phyloP scores from a whole-genome alignment of 2,888 invertebrate species.

The Aplocera efformata region DNA sequence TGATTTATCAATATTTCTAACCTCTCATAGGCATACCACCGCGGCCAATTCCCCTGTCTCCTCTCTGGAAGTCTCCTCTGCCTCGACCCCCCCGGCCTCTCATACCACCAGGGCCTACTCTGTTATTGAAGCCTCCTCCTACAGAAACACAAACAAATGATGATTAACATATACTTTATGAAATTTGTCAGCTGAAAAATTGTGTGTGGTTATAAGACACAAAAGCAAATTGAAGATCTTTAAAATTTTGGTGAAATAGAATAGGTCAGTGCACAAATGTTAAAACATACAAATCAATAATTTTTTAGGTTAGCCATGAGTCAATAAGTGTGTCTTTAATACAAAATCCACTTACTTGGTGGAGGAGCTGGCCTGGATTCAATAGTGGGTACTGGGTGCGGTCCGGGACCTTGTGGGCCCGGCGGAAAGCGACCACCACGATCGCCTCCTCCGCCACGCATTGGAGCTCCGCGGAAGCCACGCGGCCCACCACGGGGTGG shows the following conservation, averaged over 20 bases:
- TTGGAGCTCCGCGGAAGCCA: constrained; percentile 67
- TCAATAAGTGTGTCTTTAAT: too few relatives aligned
- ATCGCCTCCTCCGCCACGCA: constrained; percentile 69
- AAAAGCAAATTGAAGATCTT: too few relatives aligned
- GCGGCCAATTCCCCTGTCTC: constrained; percentile 60
- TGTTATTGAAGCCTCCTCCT: constrained; percentile 67
- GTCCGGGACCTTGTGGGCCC: constrained; percentile 71
- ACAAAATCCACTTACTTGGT: constrained; percentile 49
- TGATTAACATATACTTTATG: too few relatives aligned
- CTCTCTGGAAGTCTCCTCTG: constrained; percentile 66
- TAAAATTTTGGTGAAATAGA: too few relatives aligned
- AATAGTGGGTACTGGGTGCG: constrained; percentile 73
- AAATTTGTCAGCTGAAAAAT: too few relatives aligned
- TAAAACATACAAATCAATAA: too few relatives aligned
- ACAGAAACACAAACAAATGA: constrained; percentile 14
- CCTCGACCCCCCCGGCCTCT: constrained; percentile 65
- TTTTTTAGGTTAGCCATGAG: too few relatives aligned
- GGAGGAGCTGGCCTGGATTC: constrained; percentile 66
- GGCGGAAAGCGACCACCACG: constrained; percentile 69
- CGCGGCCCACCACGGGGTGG: constrained; percentile 63
- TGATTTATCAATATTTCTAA: constrained; percentile 21
- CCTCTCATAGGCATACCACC: constrained; percentile 75
- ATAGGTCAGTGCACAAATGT: too few relatives aligned
- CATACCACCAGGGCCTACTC: constrained; percentile 68
- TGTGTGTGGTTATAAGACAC: too few relatives aligned